Conservation (phyloP, 2,113 vertebrate genomes). For the Acanthochromis polyacanthus region DNA sequence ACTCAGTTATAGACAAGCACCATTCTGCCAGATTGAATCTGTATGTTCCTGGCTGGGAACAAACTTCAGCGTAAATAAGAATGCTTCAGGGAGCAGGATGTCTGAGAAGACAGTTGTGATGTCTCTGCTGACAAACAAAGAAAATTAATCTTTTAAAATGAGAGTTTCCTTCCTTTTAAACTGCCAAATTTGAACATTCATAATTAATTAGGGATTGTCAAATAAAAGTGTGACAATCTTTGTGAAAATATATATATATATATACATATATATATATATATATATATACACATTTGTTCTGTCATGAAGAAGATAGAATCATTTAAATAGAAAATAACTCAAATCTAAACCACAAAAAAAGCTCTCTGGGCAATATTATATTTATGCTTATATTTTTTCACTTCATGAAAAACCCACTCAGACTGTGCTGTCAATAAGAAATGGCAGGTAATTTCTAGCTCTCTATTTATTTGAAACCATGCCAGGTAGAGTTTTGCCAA, state of each 20-base stretch:
- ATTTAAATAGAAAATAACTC: neutral
- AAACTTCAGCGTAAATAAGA: slow-evolving; percentile 33
- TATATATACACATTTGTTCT: slow-evolving; percentile 15
- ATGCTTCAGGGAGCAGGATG: slow-evolving; percentile 4
- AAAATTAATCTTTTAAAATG: slow-evolving; percentile 11
- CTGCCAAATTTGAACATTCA: slow-evolving; percentile 5
- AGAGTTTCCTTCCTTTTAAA: neutral
- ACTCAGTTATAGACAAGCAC: slow-evolving; percentile 58
- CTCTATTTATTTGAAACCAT: slow-evolving; percentile 15
- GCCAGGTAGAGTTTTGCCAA: neutral
- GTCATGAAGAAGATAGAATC: neutral
- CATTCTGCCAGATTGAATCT: slow-evolving; percentile 42
- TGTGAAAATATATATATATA: slow-evolving; percentile 17
- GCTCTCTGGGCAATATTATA: neutral
- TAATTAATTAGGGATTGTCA: neutral
- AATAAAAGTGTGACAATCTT: neutral
- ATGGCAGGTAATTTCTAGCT: slow-evolving; percentile 12
- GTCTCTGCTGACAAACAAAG: slow-evolving; percentile 18
- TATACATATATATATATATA: slow-evolving; percentile 17
- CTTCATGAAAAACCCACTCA: neutral
- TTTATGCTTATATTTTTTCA: neutral
- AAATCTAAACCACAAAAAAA: neutral
- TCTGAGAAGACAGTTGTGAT: slow-evolving; percentile 46
- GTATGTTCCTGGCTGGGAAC: slow-evolving; percentile 21
- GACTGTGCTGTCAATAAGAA: slow-evolving; percentile 13